Conservation (phyloP, 2,888 invertebrate species). For the Subacronicta megacephala region DNA sequence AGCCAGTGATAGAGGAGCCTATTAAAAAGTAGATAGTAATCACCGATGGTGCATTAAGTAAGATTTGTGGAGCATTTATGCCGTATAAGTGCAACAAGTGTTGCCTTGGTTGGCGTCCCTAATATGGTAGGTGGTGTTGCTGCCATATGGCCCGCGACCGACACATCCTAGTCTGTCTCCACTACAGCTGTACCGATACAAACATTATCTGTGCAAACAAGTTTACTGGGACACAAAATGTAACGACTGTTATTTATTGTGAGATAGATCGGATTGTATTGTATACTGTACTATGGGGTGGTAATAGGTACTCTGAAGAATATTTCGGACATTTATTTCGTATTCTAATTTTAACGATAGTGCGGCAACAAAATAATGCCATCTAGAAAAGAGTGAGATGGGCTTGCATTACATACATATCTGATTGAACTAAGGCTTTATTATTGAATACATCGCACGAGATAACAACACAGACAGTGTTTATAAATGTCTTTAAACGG, state of each 20-base stretch:
- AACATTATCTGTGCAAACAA: constrained; percentile 64
- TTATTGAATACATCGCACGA: constrained; percentile 62
- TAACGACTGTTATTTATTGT: constrained; percentile 41
- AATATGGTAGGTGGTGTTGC: constrained; percentile 82
- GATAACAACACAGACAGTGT: constrained; percentile 63
- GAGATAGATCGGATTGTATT: constrained; percentile 18
- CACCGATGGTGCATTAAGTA: constrained; percentile 65
- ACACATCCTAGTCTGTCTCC: constrained; percentile 80
- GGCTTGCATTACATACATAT: constrained; percentile 39
- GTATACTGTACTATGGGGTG: not conserved
- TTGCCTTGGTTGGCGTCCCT: constrained; percentile 86
- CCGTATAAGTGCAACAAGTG: constrained; percentile 89
- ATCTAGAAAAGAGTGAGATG: constrained; percentile 10
- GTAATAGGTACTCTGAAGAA: not conserved
- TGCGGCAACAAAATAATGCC: constrained; percentile 12
- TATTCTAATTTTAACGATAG: constrained; percentile 17
- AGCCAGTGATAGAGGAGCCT: constrained; percentile 61
- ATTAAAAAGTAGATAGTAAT: constrained; percentile 68
- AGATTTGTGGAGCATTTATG: constrained; percentile 83
- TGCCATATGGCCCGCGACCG: constrained; percentile 85
- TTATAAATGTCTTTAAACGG: constrained; percentile 63
- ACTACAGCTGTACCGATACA: constrained; percentile 67
- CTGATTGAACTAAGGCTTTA: constrained; percentile 57
- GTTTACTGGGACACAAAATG: constrained; percentile 62
- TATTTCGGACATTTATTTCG: constrained; percentile 10